Base-by-base conservation (phyloP, 2,797 vertebrate genomes). In the Semotilus atromaculatus region DNA sequence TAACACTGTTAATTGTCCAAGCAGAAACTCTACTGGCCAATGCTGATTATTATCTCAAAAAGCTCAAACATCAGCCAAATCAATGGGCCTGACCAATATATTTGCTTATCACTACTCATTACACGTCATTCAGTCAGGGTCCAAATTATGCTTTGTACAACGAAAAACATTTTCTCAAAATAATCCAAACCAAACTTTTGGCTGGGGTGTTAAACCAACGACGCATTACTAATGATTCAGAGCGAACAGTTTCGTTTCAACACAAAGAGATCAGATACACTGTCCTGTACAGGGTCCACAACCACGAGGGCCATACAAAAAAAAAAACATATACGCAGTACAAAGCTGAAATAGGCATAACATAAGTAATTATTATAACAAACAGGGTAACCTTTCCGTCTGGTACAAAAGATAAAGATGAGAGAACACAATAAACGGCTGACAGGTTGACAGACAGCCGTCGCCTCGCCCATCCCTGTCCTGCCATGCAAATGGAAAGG, bases 401-500 rank as follows among this genome's bases (percentile, higher is more conserved):
- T 58, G 19, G 53, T 31, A 19, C 31, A 58, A 31, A 72, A 81
- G 77, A 51, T 31, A 66, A 51, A n/a, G 51, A 36, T 45, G 71
- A 60, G 71, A 81, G 74, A 31, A 19, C 72, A 78, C 58, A 78
- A 80, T 80, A 29, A 53, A 38, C 58, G 48, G 34, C 21, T 73
- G 87, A 31, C 40, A 53, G 62, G 77, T 45, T 85, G 83, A 88
- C 51, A 86, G 88, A 81, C 83, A 88, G 67, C 23, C 84, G 62
- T 83, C 70, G 81, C 88, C 88, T 90, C 86, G 86, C 88, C 86
- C 85, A 85, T 84, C 77, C 68, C 81, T 64, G 60, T 82, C 40
- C 82, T 66, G 60, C 55, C 29, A 70, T 45, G 80, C 71, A 45
- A 82, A 79, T 53, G 64, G n/a, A 34, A 82, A 48, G 23, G 34